These are phyloP conservation scores for Drosophila monieri DNA, from an alignment of 2,888 invertebrate genomes.

Conservation along the genomic window DNA sequence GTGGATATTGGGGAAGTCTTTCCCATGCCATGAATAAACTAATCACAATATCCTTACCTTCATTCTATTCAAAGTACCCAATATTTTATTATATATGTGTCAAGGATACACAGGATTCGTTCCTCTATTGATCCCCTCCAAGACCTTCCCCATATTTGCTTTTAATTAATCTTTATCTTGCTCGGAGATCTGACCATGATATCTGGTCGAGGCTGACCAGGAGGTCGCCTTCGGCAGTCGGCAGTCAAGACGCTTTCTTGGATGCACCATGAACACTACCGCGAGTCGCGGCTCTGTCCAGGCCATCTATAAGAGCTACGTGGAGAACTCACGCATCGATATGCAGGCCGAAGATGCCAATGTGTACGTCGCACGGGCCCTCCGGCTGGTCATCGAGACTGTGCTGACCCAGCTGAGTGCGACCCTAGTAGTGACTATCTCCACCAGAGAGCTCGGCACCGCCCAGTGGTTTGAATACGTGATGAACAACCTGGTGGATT, in stretches of 20 bases:
- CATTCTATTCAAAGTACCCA: background rate
- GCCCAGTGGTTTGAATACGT: constrained; percentile 55
- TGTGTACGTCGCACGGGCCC: constrained; percentile 45
- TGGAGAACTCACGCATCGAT: constrained; percentile 47
- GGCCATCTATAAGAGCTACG: constrained; percentile 43
- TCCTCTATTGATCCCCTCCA: background rate
- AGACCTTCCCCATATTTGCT: constrained; percentile 6
- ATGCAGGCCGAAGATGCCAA: constrained; percentile 56
- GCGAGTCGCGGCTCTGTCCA: background rate
- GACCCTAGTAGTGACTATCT: constrained; percentile 53
- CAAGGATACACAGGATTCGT: background rate
- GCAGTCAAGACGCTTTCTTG: background rate
- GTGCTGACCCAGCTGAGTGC: constrained; percentile 55
- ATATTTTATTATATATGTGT: background rate
- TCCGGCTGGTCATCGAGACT: constrained; percentile 52
- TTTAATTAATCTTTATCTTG: constrained; percentile 29
- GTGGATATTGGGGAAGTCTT: background rate
- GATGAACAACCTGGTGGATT: constrained; percentile 37
- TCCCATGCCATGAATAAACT: background rate
- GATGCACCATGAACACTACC: constrained; percentile 22
- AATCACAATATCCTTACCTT: background rate
- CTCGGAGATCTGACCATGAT: constrained; percentile 1
- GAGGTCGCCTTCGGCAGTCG: background rate
- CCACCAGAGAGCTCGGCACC: constrained; percentile 11
- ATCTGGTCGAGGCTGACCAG: background rate